Conservation (phyloP, 2,797 vertebrate genomes). For the Odontamblyopus lacepedii region DNA sequence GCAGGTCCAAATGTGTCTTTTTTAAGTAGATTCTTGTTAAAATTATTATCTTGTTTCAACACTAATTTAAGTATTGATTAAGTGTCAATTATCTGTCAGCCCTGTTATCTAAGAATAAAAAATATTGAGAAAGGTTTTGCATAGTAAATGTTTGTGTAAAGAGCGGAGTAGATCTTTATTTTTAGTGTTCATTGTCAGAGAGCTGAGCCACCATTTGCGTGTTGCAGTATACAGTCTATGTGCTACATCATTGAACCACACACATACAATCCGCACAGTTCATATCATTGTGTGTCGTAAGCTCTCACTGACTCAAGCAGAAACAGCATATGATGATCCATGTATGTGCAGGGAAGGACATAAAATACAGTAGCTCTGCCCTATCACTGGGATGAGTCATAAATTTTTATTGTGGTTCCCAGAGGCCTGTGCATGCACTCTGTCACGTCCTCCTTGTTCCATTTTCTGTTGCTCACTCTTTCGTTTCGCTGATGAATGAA, state of each 20-base stretch:
- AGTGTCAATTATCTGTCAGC: not conserved
- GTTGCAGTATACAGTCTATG: not conserved
- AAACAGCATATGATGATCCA: conserved; percentile 4
- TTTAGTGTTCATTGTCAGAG: not conserved
- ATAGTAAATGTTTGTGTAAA: not conserved
- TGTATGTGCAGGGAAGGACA: conserved; percentile 19
- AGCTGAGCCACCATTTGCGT: not conserved
- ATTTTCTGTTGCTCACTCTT: conserved; percentile 34
- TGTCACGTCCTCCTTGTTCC: conserved; percentile 22
- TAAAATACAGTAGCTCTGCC: conserved; percentile 59
- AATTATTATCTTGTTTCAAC: not conserved
- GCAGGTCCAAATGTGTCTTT: too few species aligned
- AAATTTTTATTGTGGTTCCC: conserved; percentile 73
- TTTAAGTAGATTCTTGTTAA: too few species aligned
- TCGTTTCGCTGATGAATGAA: conserved; percentile 44
- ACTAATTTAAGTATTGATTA: not conserved
- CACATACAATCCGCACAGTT: not conserved
- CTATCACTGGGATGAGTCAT: conserved; percentile 73
- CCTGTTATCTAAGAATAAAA: not conserved
- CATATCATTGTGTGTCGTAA: not conserved
- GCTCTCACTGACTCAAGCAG: conserved; percentile 21
- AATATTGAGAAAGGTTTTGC: not conserved
- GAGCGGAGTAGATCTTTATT: not conserved
- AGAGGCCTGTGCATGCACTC: conserved; percentile 52
- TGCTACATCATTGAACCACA: not conserved